Evolutionary conservation across 2,797 vertebrate species (phyloP).

Genomic region (Hypotaenidia okinawae): DNA sequence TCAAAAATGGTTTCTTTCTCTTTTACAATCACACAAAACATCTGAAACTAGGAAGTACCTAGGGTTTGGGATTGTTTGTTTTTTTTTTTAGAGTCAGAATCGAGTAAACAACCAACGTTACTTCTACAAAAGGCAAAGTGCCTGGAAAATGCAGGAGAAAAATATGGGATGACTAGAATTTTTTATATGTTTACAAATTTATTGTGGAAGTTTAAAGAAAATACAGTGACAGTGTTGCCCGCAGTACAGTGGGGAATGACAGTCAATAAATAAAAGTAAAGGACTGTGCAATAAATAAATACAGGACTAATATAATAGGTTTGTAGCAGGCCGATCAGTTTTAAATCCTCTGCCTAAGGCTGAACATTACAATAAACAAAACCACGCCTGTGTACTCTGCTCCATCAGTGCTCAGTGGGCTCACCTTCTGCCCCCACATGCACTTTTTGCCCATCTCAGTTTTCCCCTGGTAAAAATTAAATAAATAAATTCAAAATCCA

Average conservation of each 20-base stretch:
- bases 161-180: not conserved
- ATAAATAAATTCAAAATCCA: not conserved
- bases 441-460: not conserved
- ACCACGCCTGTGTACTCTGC: conserved; percentile 4
- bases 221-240: conserved; percentile 55
- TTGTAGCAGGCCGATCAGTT: conserved; percentile 41
- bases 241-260: conserved; percentile 43
- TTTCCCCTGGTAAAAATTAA: not conserved
- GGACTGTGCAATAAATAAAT: conserved; percentile 57
- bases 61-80: not conserved
- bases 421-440: not conserved
- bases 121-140: conserved; percentile 6
- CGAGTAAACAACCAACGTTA: conserved; percentile 13
- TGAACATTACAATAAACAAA: conserved; percentile 56
- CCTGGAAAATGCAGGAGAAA: conserved; percentile 14
- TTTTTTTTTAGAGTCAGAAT: not conserved
- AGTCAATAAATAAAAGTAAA: conserved; percentile 67
- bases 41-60: conserved; percentile 60
- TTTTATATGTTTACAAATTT: conserved; percentile 51
- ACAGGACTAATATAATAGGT: conserved; percentile 26
- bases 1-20: conserved; percentile 51
- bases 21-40: conserved; percentile 40
- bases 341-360: conserved; percentile 55
- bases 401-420: not conserved
- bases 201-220: conserved; percentile 60